Conservation (phyloP, 64 coral and sea anemone genomes). For the Platygyra sinensis region DNA sequence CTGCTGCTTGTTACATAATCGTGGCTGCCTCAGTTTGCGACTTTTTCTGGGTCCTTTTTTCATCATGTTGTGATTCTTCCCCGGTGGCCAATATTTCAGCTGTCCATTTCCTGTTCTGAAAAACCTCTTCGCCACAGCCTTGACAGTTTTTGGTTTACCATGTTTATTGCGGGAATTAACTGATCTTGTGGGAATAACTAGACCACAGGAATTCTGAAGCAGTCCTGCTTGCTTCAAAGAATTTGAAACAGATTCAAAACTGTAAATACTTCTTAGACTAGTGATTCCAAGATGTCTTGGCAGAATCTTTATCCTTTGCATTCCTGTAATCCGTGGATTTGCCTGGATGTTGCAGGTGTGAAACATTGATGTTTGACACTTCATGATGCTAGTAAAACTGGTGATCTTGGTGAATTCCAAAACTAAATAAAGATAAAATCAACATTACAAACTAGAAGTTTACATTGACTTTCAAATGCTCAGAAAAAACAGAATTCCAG, state of each 20-base stretch:
- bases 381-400: not conserved
- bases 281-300: not conserved
- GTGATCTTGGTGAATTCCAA: not conserved
- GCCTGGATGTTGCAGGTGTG: not conserved
- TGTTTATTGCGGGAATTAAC: constrained; percentile 69
- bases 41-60: constrained; percentile 82
- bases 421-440: not conserved
- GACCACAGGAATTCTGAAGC: not conserved
- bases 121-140: constrained; percentile 85
- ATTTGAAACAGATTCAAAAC: not conserved
- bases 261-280: constrained; percentile 4
- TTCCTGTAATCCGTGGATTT: not conserved
- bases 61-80: constrained; percentile 92
- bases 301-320: not conserved
- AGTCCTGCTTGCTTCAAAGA: not conserved
- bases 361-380: not conserved
- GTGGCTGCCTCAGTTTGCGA: constrained; percentile 61
- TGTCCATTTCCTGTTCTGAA: constrained; percentile 81
- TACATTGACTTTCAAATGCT: too few species aligned
- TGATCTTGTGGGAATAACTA: not conserved
- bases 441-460: not conserved
- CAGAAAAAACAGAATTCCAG: too few species aligned
- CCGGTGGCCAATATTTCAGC: constrained; percentile 78
- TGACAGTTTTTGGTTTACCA: constrained; percentile 86
- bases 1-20: constrained; percentile 76